Percentiles rank a stretch among this genome's conserved stretches.
phyloP scores from a whole-genome alignment of 2,113 vertebrate genomes.

The Otus sunia region DNA sequence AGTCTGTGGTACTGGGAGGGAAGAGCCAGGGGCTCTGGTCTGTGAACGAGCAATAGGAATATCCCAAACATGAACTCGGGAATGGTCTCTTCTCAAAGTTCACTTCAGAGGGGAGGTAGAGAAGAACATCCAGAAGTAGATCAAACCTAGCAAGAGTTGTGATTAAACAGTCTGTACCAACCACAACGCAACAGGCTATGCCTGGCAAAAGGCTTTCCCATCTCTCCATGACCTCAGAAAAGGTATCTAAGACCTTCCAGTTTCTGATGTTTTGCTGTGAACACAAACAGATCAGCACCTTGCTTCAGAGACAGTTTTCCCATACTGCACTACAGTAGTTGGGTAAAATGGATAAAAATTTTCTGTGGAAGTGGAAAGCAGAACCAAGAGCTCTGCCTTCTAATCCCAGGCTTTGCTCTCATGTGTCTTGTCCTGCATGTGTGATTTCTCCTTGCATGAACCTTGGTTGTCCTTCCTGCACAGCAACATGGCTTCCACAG shows the following conservation, averaged over 20 bases:
- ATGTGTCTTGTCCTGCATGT: neutral
- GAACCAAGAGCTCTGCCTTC: neutral
- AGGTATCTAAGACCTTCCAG: neutral
- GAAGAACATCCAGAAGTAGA: neutral
- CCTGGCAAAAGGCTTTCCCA: neutral
- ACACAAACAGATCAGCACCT: neutral
- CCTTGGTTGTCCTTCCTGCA: neutral
- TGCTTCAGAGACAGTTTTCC: neutral
- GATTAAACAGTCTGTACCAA: rapidly evolving
- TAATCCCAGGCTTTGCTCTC: neutral
- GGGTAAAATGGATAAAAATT: neutral
- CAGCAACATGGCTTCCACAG: neutral
- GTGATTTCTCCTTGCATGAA: neutral
- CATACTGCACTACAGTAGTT: rapidly evolving
- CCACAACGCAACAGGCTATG: neutral
- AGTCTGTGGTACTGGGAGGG: neutral
- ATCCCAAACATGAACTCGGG: neutral
- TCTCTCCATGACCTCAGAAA: neutral
- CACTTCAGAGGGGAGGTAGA: neutral
- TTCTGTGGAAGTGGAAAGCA: slow-evolving; percentile 6
- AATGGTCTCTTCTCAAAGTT: neutral
- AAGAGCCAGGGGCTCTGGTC: neutral
- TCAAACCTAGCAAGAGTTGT: neutral
- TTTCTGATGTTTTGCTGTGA: neutral
- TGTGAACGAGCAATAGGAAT: neutral